A percentile compares a stretch with the other conserved stretches of the same genome.
Evolutionary conservation across 2,113 vertebrate genomes (phyloP).

Genomic region (Haliaeetus leucogaster): DNA sequence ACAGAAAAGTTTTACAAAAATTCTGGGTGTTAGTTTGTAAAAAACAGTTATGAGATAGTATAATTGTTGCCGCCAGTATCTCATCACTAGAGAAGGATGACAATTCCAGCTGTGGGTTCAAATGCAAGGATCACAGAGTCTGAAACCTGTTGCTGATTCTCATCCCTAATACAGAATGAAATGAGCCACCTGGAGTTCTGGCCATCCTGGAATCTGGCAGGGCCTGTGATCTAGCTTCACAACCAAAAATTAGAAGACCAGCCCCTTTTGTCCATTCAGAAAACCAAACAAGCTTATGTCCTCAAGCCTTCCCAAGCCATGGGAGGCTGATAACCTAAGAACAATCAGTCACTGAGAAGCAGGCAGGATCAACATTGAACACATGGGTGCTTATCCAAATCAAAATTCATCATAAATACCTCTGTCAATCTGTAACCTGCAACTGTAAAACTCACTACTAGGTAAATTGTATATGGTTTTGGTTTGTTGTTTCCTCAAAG

Average conservation of each 20-base stretch:
- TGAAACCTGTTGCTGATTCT: neutral
- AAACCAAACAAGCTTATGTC: neutral
- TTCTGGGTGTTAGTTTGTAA: neutral
- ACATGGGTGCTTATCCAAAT: neutral
- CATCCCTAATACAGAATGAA: neutral
- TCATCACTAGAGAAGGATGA: neutral
- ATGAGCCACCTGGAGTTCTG: neutral
- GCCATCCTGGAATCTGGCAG: neutral
- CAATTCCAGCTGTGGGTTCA: neutral
- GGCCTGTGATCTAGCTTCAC: neutral
- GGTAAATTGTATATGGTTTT: neutral
- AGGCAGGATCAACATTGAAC: neutral
- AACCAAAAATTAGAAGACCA: neutral
- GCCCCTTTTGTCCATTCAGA: neutral
- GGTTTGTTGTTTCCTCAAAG: neutral
- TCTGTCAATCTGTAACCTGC: neutral
- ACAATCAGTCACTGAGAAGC: neutral
- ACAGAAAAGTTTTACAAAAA: neutral
- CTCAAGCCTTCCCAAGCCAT: neutral
- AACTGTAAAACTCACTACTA: neutral
- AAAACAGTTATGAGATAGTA: neutral
- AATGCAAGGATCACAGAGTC: fast-evolving
- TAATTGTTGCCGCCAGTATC: neutral
- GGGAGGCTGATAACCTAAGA: neutral
- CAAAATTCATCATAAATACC: neutral